Conservation (phyloP, 2,113 vertebrate species). For the Morone chrysops region DNA sequence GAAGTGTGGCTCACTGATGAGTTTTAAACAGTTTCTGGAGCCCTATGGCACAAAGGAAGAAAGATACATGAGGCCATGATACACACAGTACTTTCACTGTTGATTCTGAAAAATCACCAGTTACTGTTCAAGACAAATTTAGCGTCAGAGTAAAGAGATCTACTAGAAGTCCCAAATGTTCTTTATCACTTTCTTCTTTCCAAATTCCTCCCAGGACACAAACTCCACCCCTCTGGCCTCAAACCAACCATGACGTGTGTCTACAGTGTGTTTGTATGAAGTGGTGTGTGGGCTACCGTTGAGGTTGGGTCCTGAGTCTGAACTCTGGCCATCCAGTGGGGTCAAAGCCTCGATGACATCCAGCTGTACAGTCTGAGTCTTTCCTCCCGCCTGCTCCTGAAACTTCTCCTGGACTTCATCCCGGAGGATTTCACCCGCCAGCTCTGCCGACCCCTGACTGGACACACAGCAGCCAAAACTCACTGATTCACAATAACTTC, state of each 20-base stretch:
- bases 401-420: background rate
- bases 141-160: too few relatives aligned
- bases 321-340: background rate
- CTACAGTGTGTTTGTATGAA: background rate
- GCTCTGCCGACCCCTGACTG: slow-evolving; percentile 13
- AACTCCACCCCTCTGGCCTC: background rate
- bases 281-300: background rate
- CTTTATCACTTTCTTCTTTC: too few relatives aligned
- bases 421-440: background rate
- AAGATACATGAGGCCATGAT: too few relatives aligned
- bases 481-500: background rate
- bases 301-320: background rate
- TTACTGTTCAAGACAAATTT: too few relatives aligned
- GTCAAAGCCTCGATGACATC: background rate
- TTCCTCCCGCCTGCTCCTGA: background rate
- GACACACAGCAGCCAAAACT: background rate
- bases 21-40: too few relatives aligned
- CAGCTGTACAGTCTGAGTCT: background rate
- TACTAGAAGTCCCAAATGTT: too few relatives aligned
- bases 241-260: background rate
- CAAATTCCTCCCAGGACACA: background rate
- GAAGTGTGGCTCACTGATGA: too few relatives aligned
- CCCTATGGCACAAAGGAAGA: too few relatives aligned
- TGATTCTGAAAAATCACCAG: too few relatives aligned
- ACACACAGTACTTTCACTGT: too few relatives aligned